Base-by-base conservation (phyloP, 2,888 invertebrate species). In the Dromius quadrimaculatus region DNA sequence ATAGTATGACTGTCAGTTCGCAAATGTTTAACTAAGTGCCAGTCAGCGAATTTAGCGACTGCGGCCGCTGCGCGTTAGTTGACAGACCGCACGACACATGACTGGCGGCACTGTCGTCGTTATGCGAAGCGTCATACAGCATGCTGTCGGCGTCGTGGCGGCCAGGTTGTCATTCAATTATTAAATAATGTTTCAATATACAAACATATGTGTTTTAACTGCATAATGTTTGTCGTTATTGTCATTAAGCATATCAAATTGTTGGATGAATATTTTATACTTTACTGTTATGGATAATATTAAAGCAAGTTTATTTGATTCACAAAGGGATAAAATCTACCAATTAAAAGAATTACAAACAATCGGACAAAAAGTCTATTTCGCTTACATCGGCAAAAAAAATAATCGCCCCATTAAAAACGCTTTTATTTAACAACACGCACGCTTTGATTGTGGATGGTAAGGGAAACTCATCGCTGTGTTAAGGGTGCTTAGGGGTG, bases 291-390 rank as follows among this genome's bases (percentile, higher is more conserved):
- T 13, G 28, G 15, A 13, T 28, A 54, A 54, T 54, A 54, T 54
- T 54, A 54, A 17, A 28, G 28, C 23, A 41, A 41, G 41, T 41
- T 41, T 13, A 41, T 15, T 41, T 41, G 6, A 54, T 36, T 36
- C 36, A 59, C 47, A 47, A 47, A 47, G 20, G 47, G 36, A 13
- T 36, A 66, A 57, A 66, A 23, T 8, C 17, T 57, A 54, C 66
- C 66, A 66, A 66, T 66, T 66, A 66, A 66, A 66, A 66, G 41
- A 54, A 57, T 66, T 57, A 66, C 66, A 66, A 66, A 66, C 66
- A 66, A 66, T 54, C 15, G 17, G 17, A 28, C 36, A 34, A 47
- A 47, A 54, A 64, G 28, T 23, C 34, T 62, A 54, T 65, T 47
- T 22, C 45, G 68, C 68, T 68, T 54, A 68, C 68, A 43, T 68